phyloP scores from a whole-genome alignment of 2,113 vertebrate species.

The Eupsittula cactorum region DNA sequence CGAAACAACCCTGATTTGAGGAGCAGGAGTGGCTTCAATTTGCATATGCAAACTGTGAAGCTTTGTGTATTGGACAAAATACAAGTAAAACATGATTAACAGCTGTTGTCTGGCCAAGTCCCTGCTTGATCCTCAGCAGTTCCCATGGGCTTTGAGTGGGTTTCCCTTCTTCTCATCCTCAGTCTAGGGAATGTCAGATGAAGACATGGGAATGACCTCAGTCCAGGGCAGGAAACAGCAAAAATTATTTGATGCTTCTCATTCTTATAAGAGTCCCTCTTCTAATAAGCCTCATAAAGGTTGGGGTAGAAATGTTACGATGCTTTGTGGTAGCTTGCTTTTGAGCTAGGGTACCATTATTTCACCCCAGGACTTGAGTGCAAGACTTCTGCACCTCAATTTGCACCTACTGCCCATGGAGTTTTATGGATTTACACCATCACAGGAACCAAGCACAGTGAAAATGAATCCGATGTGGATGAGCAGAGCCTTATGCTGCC shows the following conservation, averaged over 20 bases:
- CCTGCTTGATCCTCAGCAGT: background rate
- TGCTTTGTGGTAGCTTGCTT: background rate
- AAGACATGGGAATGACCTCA: background rate
- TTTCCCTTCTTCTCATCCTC: background rate
- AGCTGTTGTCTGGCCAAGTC: background rate
- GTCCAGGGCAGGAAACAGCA: background rate
- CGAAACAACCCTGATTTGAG: background rate
- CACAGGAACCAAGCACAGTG: background rate
- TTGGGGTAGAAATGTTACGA: background rate
- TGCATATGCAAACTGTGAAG: background rate
- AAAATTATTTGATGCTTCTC: background rate
- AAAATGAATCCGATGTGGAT: background rate
- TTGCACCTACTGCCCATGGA: background rate
- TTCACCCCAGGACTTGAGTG: background rate
- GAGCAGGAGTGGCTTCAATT: background rate
- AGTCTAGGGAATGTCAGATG: background rate
- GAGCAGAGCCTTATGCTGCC: background rate
- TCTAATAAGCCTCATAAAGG: background rate
- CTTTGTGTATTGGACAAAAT: background rate
- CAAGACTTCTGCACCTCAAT: background rate
- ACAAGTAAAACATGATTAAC: background rate
- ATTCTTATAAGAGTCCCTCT: background rate
- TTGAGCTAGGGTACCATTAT: background rate
- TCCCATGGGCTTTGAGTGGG: background rate
- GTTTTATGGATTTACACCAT: background rate